A percentile compares a stretch with the other conserved stretches of the same genome.
Evolutionary conservation across 2,888 invertebrate genomes (phyloP).

Genomic region (Hirtodrosophila trivittata): DNA sequence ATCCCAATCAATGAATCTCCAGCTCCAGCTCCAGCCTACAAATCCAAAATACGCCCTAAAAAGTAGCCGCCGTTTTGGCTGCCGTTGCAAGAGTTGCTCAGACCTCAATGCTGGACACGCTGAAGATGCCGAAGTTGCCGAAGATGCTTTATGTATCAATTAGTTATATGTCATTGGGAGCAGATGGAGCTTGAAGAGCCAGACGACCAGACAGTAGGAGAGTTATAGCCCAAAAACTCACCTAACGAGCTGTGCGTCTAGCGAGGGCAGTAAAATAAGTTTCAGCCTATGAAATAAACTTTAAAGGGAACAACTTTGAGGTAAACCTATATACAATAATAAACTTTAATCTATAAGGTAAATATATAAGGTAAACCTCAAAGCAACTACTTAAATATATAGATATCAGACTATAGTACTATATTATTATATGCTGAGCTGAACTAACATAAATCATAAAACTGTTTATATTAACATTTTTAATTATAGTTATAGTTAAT

Average conservation of each 20-base stretch:
- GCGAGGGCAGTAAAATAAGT: neutral
- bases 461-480: too few relatives aligned
- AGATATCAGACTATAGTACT: too few relatives aligned
- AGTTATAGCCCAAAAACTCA: neutral
- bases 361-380: too few relatives aligned
- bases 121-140: conserved; percentile 25
- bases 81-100: conserved; percentile 13
- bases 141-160: conserved; percentile 68
- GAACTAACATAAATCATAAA: too few relatives aligned
- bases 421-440: too few relatives aligned
- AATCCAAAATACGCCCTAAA: conserved; percentile 30
- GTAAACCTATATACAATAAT: too few relatives aligned
- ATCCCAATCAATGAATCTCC: conserved; percentile 60
- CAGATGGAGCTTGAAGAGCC: conserved; percentile 7
- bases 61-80: conserved; percentile 47
- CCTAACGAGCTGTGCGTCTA: neutral
- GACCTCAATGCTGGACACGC: neutral
- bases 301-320: too few relatives aligned
- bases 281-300: neutral
- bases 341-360: too few relatives aligned
- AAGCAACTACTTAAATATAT: too few relatives aligned
- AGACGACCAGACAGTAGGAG: neutral
- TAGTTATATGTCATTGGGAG: conserved; percentile 39
- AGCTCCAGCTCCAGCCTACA: neutral
- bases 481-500: too few relatives aligned